phyloP scores from a whole-genome alignment of 2,797 vertebrate genomes.

The Catostomus latipinnis region DNA sequence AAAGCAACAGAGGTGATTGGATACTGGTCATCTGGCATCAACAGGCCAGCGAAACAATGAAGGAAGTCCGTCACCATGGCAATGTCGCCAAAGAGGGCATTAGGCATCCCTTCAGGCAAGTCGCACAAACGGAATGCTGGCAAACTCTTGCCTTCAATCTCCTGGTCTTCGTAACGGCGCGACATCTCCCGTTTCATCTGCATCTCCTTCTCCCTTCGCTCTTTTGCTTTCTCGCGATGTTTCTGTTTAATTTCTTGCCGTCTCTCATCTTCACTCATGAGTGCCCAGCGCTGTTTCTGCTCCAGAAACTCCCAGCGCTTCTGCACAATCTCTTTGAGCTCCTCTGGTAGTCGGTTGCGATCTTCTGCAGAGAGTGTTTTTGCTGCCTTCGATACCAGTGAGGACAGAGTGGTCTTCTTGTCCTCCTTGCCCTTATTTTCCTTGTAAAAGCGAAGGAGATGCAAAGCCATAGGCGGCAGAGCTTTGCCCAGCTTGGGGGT shows the following conservation, averaged over 20 bases:
- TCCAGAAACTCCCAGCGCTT: constrained; percentile 93
- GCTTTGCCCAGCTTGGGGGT: constrained; percentile 90
- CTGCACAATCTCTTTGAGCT: constrained; percentile 86
- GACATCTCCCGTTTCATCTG: constrained; percentile 87
- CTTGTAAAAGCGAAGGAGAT: constrained; percentile 94
- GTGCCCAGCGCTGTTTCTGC: constrained; percentile 88
- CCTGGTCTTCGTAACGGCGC: constrained; percentile 92
- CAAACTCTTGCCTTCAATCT: constrained; percentile 82
- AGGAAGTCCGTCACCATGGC: constrained; percentile 97
- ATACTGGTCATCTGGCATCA: constrained; percentile 93
- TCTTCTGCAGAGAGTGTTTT: constrained; percentile 88
- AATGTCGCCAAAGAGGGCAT: constrained; percentile 92
- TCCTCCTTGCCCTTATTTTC: constrained; percentile 94
- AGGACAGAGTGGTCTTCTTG: constrained; percentile 89
- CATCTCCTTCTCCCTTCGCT: constrained; percentile 90
- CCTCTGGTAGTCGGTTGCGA: constrained; percentile 89
- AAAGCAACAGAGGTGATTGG: constrained; percentile 89
- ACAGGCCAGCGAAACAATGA: constrained; percentile 88
- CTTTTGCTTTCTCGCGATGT: constrained; percentile 89
- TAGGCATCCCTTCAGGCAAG: constrained; percentile 95
- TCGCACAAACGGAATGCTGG: constrained; percentile 91
- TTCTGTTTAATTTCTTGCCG: constrained; percentile 89
- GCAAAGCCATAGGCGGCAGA: constrained; percentile 90
- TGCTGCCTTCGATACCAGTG: constrained; percentile 89
- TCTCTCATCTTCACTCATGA: constrained; percentile 91